phyloP scores from a whole-genome alignment of 2,888 invertebrate genomes.

The Mermis nigrescens region DNA sequence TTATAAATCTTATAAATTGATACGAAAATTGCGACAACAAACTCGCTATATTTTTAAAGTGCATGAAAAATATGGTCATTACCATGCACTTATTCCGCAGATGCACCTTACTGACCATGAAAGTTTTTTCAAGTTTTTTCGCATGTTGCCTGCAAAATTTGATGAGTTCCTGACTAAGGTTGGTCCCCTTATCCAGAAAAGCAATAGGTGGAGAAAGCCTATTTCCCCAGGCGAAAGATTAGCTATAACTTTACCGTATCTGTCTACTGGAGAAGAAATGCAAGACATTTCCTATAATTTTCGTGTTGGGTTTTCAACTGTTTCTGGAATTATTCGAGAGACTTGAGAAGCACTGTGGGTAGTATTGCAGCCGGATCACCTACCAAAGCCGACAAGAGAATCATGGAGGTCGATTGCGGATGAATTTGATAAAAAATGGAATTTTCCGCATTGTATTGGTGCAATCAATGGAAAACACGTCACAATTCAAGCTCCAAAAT shows the following conservation, averaged over 20 bases:
- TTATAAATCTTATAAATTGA: neutral
- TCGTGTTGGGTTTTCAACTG: neutral
- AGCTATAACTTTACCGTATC: neutral
- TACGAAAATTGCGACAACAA: neutral
- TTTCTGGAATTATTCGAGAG: neutral
- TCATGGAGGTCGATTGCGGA: neutral
- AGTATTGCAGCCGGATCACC: neutral
- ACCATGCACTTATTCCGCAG: neutral
- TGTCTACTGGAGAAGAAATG: neutral
- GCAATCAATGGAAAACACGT: constrained; percentile 3
- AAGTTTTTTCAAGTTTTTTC: neutral
- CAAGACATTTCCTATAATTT: neutral
- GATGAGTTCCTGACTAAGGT: neutral
- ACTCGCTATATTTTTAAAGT: neutral
- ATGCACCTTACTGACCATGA: neutral
- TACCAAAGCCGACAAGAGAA: neutral
- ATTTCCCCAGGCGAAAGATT: neutral
- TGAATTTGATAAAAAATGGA: neutral
- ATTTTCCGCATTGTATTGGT: constrained; percentile 4
- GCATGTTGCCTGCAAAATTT: neutral
- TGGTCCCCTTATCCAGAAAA: neutral
- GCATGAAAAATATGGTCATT: neutral
- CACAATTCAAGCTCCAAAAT: neutral
- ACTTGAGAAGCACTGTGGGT: neutral
- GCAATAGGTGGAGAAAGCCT: neutral